A percentile compares a stretch with the other conserved stretches of the same genome.
These are phyloP conservation scores for Peromyscus melanophrys DNA, from an alignment of 2,797 vertebrate genomes.

Conservation along the genomic window DNA sequence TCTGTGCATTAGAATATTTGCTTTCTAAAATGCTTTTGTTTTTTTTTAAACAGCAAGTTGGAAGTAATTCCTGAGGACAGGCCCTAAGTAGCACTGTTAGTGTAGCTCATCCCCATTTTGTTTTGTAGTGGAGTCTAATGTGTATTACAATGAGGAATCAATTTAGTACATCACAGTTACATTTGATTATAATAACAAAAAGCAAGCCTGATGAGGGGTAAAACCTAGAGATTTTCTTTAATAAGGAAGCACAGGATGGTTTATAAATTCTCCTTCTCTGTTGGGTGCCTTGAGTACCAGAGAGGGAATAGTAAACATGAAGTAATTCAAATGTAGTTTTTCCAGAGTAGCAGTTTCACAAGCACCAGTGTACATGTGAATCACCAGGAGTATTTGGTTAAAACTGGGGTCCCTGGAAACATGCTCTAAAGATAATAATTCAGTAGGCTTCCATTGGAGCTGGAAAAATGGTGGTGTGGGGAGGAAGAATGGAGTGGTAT, in stretches of 20 bases:
- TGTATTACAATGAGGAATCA: neutral
- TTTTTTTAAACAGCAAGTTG: neutral
- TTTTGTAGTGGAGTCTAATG: neutral
- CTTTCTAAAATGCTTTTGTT: neutral
- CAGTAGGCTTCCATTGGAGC: too few species aligned
- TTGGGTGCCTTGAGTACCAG: neutral
- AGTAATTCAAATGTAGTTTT: neutral
- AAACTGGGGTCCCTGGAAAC: neutral
- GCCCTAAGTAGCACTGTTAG: neutral
- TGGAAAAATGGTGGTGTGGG: neutral
- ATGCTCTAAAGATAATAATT: neutral
- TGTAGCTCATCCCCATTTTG: neutral
- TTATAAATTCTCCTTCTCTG: neutral
- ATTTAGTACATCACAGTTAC: neutral
- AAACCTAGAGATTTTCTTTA: constrained; percentile 58
- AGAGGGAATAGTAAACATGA: neutral
- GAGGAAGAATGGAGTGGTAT: neutral
- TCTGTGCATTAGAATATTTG: neutral
- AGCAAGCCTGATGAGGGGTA: neutral
- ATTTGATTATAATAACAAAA: neutral
- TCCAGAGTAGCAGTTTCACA: constrained; percentile 28
- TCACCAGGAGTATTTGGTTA: neutral
- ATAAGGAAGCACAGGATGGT: neutral
- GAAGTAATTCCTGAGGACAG: neutral
- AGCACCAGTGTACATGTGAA: neutral